Percentiles rank a stretch among this genome's conserved stretches.
Evolutionary conservation across 2,888 invertebrate species (phyloP).

Genomic region (Hofmannophila pseudospretella): DNA sequence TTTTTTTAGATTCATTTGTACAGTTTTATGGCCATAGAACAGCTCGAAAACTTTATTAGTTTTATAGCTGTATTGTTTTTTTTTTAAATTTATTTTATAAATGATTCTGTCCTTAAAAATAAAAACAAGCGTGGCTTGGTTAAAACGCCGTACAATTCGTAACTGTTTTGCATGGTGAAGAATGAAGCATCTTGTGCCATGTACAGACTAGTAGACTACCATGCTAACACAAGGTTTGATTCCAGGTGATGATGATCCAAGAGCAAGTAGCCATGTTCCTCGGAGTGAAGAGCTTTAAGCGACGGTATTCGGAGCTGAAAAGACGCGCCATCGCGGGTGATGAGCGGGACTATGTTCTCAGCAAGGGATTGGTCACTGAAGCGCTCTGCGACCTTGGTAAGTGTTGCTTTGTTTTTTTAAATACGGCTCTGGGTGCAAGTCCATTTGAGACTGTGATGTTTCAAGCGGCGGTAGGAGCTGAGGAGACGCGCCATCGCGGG

Average conservation of each 20-base stretch:
- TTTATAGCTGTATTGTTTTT: too few relatives aligned
- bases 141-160: too few relatives aligned
- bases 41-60: too few relatives aligned
- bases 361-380: conserved; percentile 90
- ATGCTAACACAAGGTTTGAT: too few relatives aligned
- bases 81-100: too few relatives aligned
- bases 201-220: too few relatives aligned
- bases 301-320: conserved; percentile 94
- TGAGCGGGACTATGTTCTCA: conserved; percentile 92
- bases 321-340: conserved; percentile 89
- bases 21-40: too few relatives aligned
- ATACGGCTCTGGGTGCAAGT: neutral
- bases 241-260: conserved; percentile 94
- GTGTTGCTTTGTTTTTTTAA: conserved; percentile 21
- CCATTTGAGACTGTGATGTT: conserved; percentile 94
- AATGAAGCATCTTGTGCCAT: too few relatives aligned
- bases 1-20: too few relatives aligned
- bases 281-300: conserved; percentile 96
- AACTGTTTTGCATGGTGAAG: too few relatives aligned
- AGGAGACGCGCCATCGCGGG: conserved; percentile 87
- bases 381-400: conserved; percentile 94
- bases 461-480: conserved; percentile 96
- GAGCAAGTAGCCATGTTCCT: conserved; percentile 97
- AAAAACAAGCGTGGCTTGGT: too few relatives aligned
- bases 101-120: too few relatives aligned